Evolutionary conservation across 2,797 vertebrate species (phyloP), one percentile per base, ranked within the genome.

Genomic region (Hippocampus kuda): DNA sequence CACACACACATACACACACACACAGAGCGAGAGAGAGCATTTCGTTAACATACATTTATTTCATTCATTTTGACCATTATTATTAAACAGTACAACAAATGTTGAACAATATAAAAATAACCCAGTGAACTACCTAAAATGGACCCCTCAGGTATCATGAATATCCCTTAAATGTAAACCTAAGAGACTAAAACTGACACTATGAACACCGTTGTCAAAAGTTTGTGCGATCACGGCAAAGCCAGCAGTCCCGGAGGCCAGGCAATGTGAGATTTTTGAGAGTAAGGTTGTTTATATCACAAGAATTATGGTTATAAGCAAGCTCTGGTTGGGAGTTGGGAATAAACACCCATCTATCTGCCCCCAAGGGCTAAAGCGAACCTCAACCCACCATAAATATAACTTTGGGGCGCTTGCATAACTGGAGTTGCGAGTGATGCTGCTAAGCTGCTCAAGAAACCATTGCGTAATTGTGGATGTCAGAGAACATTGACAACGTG

Each of bases 191-290:
- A 60, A 38, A 64, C 57, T 70, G 72, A 49, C 68, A 69, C 80
- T 80, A 46, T 70, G 79, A 75, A 76, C 73, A 74, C 75, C 82
- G 82, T 75, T 67, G 68, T 65, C 66, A 34, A 78, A 77, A 68
- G 67, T 82, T 77, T 83, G 46, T 83, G 46, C 67, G 78, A 88
- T 88, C 84, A 86, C 79, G 66, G 15, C 68, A 75, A 85, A 78
- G 75, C 79, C 77, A 81, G 79, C 77, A 66, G 70, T 75, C 70
- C 6, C 75, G 34, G 34, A 34, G 78, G 85, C 82, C 70, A 76
- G 77, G 72, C 70, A 69, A 78, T 75, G 82, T 77, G 79, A 80
- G 70, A 85, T 79, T 75, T 86, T 77, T 24, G n/a, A 72, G 79
- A 81, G 75, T 72, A 70, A 78, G 57, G 67, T 44, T 53, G 70